These are phyloP conservation scores for Rhinella marina DNA, from an alignment of 2,797 vertebrate genomes.

Conservation along the genomic window DNA sequence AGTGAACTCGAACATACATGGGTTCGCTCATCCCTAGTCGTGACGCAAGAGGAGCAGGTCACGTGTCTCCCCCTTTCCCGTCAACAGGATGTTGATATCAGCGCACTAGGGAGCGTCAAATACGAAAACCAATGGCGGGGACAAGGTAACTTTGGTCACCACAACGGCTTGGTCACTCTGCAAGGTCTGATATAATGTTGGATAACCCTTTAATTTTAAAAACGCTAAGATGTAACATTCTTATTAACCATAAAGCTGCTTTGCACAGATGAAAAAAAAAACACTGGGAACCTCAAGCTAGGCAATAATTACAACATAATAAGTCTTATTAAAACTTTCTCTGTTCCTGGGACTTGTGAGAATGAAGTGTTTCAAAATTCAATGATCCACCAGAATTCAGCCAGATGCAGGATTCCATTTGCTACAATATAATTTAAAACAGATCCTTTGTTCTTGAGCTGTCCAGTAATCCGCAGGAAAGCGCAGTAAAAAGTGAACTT, in stretches of 20 bases:
- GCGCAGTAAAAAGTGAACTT: slow-evolving; percentile 15
- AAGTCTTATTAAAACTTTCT: slow-evolving; percentile 1
- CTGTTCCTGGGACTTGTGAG: background rate
- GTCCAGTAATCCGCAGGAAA: slow-evolving; percentile 13
- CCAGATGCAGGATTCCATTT: slow-evolving; percentile 34
- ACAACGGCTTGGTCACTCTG: too few species aligned
- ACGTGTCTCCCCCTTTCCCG: too few species aligned
- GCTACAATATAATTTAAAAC: slow-evolving; percentile 39
- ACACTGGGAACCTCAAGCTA: too few species aligned
- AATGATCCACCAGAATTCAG: background rate
- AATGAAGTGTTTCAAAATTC: slow-evolving; percentile 5
- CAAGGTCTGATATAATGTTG: too few species aligned
- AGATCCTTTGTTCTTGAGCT: slow-evolving; percentile 32
- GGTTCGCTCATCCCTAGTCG: too few species aligned
- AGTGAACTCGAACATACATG: too few species aligned
- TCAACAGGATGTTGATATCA: too few species aligned
- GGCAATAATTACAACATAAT: background rate
- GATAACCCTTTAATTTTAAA: background rate
- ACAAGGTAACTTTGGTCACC: too few species aligned
- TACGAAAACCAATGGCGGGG: too few species aligned
- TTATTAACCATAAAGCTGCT: background rate
- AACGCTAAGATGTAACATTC: background rate
- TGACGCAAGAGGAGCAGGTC: too few species aligned
- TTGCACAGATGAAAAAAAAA: background rate
- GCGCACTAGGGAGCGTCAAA: too few species aligned